Evolutionary conservation across 2,113 vertebrate genomes (phyloP), one percentile per base, ranked within the genome.

Genomic region (Gorsachius goisagi): DNA sequence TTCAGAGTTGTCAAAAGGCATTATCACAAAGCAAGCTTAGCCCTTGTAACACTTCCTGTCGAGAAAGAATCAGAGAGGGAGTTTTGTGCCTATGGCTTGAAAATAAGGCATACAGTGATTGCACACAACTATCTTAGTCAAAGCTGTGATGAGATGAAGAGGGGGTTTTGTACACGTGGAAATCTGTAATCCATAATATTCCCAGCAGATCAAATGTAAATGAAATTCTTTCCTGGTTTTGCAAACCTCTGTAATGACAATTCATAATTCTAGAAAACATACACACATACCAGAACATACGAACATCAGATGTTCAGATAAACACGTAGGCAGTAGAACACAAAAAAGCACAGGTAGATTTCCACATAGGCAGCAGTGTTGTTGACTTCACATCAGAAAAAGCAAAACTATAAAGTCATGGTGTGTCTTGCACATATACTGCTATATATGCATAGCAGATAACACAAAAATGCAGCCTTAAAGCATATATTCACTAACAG

Each of bases 1-100:
- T 84, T 81, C 66, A 23, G 79, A 93, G 47, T 88, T 96, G 95
- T 97, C 96, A 95, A 72, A 94, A 93, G 66, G 69, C 49, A 90
- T 97, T 90, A 97, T 45, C 83, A 87, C 73, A 84, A 81, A 81
- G 56, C 76, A 78, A 80, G 64, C 52, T 78, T 78, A 81, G 82
- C n/a, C 60, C 76, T 81, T 67, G 37, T 83, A 93, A 95, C 72
- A 45, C 83, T 90, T 95, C 32, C 82, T 94, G 23, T 59, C 88
- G 75, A 84, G 75, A 39, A 84, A 88, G 93, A 89, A 49, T 64
- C 55, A 44, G 82, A 76, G 63, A 71, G n/a, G 32, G 39, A 90
- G 56, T 63, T 89, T 90, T 92, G 60, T 91, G 93, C 95, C 95
- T 60, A 14, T 55, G 90, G 88, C 83, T 86, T 92, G 68, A 77